Base-by-base conservation (phyloP, 2,797 vertebrate genomes). In the Smutsia gigantea region DNA sequence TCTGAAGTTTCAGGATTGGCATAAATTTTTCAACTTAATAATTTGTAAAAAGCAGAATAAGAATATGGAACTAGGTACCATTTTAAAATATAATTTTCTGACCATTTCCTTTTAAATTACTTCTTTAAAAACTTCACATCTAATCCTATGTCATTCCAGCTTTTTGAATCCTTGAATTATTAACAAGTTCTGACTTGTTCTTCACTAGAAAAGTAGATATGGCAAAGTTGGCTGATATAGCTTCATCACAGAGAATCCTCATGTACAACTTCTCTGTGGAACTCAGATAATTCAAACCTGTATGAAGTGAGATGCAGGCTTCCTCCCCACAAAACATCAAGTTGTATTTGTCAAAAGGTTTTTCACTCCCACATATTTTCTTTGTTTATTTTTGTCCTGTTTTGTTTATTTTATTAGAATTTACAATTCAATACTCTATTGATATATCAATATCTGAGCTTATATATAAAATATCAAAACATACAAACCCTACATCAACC, bases 71-170 rank as follows among this genome's bases (percentile, higher is more conserved):
- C 5, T 19, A 71, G 90, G 23, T 6, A 59, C 46, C 7, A 57
- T 94, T 79, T 96, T 12, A 92, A 88, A 92, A 37, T 53, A 53
- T 34, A 89, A 51, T n/a, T 46, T 46, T 82, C 63, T 10, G 83
- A 51, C 21, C 23, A 72, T 31, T 82, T 72, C 19, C 31, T 61
- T 66, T 68, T 17, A 34, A 57, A 78, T 74, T 82, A 5, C 5
- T 51, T 61, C 10, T 27, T 86, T 27, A 17, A n/a, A 57, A 37
- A 37, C 31, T 34, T 66, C 46, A 8, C 4, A 13, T 63, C 1
- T 86, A 82, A 74, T 74, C 18, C 42, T 69, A 4, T 78, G n/a
- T 75, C 66, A 71, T 59, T 92, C 23, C 49, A 82, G 7, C 8
- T 83, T 74, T 92, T 92, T 68, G 8, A 64, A 59, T 71, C n/a